Evolutionary conservation across 2,797 vertebrate species (phyloP).

Genomic region (Zalophus californianus): DNA sequence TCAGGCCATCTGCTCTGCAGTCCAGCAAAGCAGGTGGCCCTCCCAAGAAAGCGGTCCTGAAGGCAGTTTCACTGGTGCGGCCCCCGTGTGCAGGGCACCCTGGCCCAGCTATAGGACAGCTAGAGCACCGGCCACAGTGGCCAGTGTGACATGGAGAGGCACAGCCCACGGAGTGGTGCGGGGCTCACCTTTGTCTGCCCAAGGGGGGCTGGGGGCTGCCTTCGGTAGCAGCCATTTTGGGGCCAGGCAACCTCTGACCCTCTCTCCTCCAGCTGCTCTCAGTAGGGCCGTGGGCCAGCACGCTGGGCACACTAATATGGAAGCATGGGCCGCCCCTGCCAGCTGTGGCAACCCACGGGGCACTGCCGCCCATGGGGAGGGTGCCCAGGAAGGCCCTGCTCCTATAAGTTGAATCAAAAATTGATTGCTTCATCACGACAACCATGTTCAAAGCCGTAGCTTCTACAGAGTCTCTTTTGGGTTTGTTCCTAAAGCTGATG

Average conservation of each 20-base stretch:
- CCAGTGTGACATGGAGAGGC: background rate
- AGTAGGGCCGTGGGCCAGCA: constrained; percentile 39
- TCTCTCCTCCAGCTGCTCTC: background rate
- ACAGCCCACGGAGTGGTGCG: background rate
- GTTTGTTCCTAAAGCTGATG: background rate
- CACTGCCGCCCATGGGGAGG: background rate
- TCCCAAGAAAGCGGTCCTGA: constrained; percentile 74
- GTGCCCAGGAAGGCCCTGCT: background rate
- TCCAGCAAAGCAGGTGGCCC: constrained; percentile 74
- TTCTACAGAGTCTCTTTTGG: background rate
- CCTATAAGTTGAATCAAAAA: constrained; percentile 29
- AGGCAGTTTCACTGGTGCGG: background rate
- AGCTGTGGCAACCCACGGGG: background rate
- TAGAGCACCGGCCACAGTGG: constrained; percentile 60
- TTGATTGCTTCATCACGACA: background rate
- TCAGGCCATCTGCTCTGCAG: constrained; percentile 86
- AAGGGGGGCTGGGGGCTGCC: background rate
- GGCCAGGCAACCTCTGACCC: constrained; percentile 64
- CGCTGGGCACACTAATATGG: constrained; percentile 7
- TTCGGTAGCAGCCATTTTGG: constrained; percentile 60
- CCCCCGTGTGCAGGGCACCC: background rate
- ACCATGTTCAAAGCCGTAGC: background rate
- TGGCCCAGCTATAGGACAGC: constrained; percentile 79
- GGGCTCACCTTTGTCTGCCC: constrained; percentile 77
- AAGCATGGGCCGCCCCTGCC: background rate